Evolutionary conservation across 2,113 vertebrate species (phyloP).

Genomic region (Pao palembangensis): DNA sequence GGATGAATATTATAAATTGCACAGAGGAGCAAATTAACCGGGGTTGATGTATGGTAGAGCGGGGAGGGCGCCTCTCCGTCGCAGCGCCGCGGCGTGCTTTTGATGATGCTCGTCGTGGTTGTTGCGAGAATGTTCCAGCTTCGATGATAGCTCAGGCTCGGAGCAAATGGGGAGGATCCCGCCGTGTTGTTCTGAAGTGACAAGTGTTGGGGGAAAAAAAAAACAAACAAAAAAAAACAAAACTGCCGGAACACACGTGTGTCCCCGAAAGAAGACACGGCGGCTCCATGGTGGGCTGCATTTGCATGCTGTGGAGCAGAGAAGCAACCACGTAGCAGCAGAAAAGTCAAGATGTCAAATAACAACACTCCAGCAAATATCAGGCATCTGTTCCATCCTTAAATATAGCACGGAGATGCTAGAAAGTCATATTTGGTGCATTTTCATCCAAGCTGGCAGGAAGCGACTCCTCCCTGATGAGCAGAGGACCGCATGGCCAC

Average conservation of each 20-base stretch:
- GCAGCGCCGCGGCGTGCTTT: slow-evolving; percentile 19
- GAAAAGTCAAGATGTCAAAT: neutral
- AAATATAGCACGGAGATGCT: too few relatives aligned
- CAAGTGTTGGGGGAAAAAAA: slow-evolving; percentile 18
- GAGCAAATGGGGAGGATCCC: slow-evolving; percentile 18
- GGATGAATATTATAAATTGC: slow-evolving; percentile 65
- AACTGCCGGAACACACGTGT: slow-evolving; percentile 17
- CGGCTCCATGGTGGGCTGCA: neutral
- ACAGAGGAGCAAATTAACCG: slow-evolving; percentile 61
- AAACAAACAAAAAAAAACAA: neutral
- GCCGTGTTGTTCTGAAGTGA: slow-evolving; percentile 17
- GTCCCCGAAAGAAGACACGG: neutral
- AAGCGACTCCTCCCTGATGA: too few relatives aligned
- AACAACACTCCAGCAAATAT: too few relatives aligned
- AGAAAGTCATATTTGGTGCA: too few relatives aligned
- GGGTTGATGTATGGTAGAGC: slow-evolving; percentile 51
- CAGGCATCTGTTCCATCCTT: too few relatives aligned
- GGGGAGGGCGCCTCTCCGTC: slow-evolving; percentile 37
- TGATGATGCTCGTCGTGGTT: slow-evolving; percentile 28
- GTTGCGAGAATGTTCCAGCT: slow-evolving; percentile 33
- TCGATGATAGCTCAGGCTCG: slow-evolving; percentile 33
- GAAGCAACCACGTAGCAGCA: neutral
- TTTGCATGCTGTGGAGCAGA: slow-evolving; percentile 3
- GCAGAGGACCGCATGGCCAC: too few relatives aligned
- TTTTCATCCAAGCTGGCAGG: too few relatives aligned